Conservation (phyloP, 2,113 vertebrate genomes). For the Reinhardtius hippoglossoides region DNA sequence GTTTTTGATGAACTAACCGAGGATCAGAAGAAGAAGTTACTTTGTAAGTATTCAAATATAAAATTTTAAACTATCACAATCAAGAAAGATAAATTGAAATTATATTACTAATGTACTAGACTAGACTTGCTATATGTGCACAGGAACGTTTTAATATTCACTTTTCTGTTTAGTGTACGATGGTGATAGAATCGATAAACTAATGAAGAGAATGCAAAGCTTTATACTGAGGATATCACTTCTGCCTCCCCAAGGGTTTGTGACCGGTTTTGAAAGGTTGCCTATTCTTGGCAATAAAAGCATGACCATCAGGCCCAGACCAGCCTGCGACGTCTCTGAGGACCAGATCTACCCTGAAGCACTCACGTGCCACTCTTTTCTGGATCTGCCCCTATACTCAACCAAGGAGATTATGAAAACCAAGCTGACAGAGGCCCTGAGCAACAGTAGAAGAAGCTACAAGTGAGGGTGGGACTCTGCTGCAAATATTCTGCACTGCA, state of each 20-base stretch:
- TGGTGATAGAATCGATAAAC: neutral
- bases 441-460: constrained; percentile 54
- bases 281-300: constrained; percentile 57
- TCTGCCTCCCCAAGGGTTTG: constrained; percentile 74
- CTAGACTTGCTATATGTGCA: no score
- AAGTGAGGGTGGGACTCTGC: constrained; percentile 15
- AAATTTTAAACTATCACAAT: neutral
- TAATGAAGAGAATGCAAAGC: no score
- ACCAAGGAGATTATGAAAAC: constrained; percentile 65
- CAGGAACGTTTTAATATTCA: no score
- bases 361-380: constrained; percentile 53
- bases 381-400: constrained; percentile 76
- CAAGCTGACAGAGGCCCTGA: constrained; percentile 77
- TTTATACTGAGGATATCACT: neutral
- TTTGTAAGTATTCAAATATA: constrained; percentile 79
- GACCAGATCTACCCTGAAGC: constrained; percentile 73
- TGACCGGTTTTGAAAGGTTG: constrained; percentile 78
- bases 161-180: neutral
- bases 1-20: constrained; percentile 84
- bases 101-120: no score
- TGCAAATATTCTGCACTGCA: no score
- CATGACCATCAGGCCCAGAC: constrained; percentile 67
- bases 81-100: neutral
- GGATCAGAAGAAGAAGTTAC: constrained; percentile 83
- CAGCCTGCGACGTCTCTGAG: fast-evolving